A percentile compares a stretch with the other conserved stretches of the same genome.
phyloP scores from a whole-genome alignment of 30 jellyfish, hydroid and myxozoan species.

The Aurelia sp. region DNA sequence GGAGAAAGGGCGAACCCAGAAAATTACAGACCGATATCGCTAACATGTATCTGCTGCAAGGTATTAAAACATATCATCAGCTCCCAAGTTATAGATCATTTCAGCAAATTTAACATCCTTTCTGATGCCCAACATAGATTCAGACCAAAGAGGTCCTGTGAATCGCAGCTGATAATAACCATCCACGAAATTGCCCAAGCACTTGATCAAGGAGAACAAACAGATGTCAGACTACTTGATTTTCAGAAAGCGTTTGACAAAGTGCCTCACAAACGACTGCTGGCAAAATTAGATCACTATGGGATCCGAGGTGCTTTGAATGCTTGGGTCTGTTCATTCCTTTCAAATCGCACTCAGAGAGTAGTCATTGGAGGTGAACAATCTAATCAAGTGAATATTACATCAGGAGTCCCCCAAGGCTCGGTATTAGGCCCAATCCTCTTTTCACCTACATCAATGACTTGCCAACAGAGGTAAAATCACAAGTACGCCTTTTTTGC shows the following conservation, averaged over 20 bases:
- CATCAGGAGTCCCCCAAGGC: slow-evolving; percentile 39
- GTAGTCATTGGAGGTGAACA: slow-evolving; percentile 35
- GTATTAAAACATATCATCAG: background rate
- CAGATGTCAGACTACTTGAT: slow-evolving; percentile 4
- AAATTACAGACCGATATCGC: background rate
- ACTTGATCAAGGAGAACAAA: background rate
- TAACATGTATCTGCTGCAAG: background rate
- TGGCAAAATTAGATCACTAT: slow-evolving; percentile 1
- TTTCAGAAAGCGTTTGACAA: too few species aligned
- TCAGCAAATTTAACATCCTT: background rate
- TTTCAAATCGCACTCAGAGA: slow-evolving; percentile 54
- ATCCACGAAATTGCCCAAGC: too few species aligned
- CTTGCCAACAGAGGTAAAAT: too few species aligned
- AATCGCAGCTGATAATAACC: background rate
- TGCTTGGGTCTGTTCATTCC: slow-evolving; percentile 37
- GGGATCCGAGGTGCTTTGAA: slow-evolving; percentile 32
- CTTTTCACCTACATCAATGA: background rate
- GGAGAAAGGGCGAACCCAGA: background rate
- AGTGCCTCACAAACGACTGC: too few species aligned
- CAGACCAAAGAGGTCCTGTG: background rate
- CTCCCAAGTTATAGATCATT: background rate
- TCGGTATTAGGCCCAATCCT: slow-evolving; percentile 5
- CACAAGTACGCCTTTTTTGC: too few species aligned
- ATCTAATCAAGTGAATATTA: slow-evolving; percentile 2
- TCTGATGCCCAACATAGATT: slow-evolving; percentile 10